Evolutionary conservation across 2,888 invertebrate species (phyloP).

Genomic region (Sphecodes monilicornis): DNA sequence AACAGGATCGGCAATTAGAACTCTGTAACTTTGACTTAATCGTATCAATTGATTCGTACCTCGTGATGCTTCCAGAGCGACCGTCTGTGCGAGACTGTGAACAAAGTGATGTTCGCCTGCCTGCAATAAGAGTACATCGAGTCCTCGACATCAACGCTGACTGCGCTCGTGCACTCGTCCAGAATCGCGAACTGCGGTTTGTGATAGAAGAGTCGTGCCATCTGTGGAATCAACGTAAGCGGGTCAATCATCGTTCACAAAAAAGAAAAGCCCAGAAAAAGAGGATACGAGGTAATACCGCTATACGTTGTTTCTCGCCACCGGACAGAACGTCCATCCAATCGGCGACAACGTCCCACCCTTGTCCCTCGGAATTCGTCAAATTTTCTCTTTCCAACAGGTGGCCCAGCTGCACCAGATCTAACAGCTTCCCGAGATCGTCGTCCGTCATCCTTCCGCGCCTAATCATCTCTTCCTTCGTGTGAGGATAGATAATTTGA

Average conservation of each 20-base stretch:
- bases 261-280: not conserved
- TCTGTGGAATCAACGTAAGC: slow-evolving; percentile 85
- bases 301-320: slow-evolving; percentile 99
- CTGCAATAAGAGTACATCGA: slow-evolving; percentile 98
- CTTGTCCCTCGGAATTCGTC: slow-evolving; percentile 85
- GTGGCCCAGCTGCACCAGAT: slow-evolving; percentile 93
- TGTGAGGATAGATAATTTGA: slow-evolving; percentile 98
- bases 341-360: slow-evolving; percentile 97
- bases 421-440: slow-evolving; percentile 91
- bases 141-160: slow-evolving; percentile 99
- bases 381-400: slow-evolving; percentile 92
- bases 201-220: slow-evolving; percentile 99
- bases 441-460: slow-evolving; percentile 91
- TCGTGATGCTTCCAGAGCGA: slow-evolving; percentile 99
- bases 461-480: slow-evolving; percentile 92
- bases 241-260: not conserved
- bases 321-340: slow-evolving; percentile 99
- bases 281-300: slow-evolving; percentile 85
- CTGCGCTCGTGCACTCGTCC: slow-evolving; percentile 99
- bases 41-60: slow-evolving; percentile 80
- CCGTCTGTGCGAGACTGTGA: slow-evolving; percentile 98
- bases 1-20: slow-evolving; percentile 67
- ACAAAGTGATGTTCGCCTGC: slow-evolving; percentile 93
- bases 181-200: slow-evolving; percentile 99
- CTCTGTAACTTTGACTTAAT: not conserved